phyloP scores from a whole-genome alignment of 1,140 invertebrate species.

The Drosophila erecta region DNA sequence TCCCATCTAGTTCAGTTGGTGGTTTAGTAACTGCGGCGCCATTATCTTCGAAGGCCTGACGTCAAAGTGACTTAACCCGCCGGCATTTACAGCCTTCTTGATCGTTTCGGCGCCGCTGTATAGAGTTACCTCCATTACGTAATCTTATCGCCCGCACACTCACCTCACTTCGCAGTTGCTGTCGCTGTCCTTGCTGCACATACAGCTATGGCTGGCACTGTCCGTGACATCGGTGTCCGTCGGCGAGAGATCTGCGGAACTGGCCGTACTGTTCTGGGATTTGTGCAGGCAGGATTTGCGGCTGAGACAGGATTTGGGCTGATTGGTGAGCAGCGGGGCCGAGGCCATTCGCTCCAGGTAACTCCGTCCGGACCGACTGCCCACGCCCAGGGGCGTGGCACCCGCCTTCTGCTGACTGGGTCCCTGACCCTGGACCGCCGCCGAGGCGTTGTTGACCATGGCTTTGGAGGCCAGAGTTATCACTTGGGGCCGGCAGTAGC shows the following conservation, averaged over 20 bases:
- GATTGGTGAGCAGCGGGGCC: slow-evolving; percentile 59
- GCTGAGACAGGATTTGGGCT: slow-evolving; percentile 80
- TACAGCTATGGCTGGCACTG: slow-evolving; percentile 23
- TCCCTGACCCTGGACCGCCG: slow-evolving; percentile 49
- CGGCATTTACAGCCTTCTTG: slow-evolving; percentile 20
- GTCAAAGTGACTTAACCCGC: slow-evolving; percentile 48
- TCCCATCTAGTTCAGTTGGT: slow-evolving; percentile 65
- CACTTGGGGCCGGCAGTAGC: slow-evolving; percentile 80
- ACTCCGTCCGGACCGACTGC: slow-evolving; percentile 68
- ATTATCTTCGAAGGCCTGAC: slow-evolving; percentile 35
- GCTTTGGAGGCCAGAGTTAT: slow-evolving; percentile 82
- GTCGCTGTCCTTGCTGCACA: slow-evolving; percentile 23
- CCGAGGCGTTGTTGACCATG: slow-evolving; percentile 80
- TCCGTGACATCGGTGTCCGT: slow-evolving; percentile 41
- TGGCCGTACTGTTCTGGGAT: slow-evolving; percentile 40
- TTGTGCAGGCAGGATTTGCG: slow-evolving; percentile 80
- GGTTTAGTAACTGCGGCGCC: slow-evolving; percentile 49
- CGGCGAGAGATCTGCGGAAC: slow-evolving; percentile 30
- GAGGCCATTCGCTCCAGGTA: slow-evolving; percentile 79
- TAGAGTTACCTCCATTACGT: slow-evolving; percentile 46
- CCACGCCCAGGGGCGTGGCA: slow-evolving; percentile 59
- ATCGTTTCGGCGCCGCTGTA: slow-evolving; percentile 6
- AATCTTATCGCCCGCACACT: slow-evolving; percentile 47
- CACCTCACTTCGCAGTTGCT: slow-evolving; percentile 62
- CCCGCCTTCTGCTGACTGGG: slow-evolving; percentile 56